Conservation (phyloP, 2,888 invertebrate genomes). For the Brachylomia viminalis region DNA sequence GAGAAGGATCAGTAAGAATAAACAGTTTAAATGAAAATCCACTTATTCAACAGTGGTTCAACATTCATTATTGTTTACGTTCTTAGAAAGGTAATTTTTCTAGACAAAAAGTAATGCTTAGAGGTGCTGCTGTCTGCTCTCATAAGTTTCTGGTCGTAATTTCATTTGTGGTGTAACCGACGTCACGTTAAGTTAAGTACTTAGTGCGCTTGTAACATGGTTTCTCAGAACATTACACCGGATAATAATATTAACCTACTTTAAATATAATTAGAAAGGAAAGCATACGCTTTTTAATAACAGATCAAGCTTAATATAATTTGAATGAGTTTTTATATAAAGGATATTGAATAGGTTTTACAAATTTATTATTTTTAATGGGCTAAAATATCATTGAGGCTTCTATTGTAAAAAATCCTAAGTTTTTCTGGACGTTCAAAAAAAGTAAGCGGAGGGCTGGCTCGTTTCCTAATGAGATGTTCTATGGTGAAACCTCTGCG, state of each 20-base stretch:
- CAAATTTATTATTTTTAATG: background rate
- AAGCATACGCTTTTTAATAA: background rate
- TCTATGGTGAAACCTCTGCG: conserved; percentile 5
- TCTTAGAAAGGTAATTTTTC: background rate
- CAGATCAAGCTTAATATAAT: background rate
- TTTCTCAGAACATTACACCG: conserved; percentile 1
- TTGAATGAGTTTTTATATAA: background rate
- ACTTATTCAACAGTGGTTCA: background rate
- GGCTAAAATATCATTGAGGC: background rate
- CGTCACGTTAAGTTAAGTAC: background rate
- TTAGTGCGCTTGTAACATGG: background rate
- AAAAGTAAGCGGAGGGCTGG: conserved; percentile 7
- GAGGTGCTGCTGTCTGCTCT: background rate
- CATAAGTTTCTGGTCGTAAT: conserved; percentile 11
- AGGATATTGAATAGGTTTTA: background rate
- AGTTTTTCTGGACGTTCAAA: background rate
- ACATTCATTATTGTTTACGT: background rate
- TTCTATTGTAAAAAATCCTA: background rate
- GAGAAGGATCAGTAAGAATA: background rate
- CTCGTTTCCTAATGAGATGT: conserved; percentile 14
- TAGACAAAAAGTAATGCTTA: background rate
- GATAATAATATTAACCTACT: conserved; percentile 23
- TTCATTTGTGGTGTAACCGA: conserved; percentile 22
- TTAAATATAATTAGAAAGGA: conserved; percentile 23
- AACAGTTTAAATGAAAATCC: background rate